A percentile compares a stretch with the other conserved stretches of the same genome.
These are phyloP conservation scores for Pipistrellus pygmaeus DNA, from an alignment of 2,797 vertebrate species.

Conservation along the genomic window DNA sequence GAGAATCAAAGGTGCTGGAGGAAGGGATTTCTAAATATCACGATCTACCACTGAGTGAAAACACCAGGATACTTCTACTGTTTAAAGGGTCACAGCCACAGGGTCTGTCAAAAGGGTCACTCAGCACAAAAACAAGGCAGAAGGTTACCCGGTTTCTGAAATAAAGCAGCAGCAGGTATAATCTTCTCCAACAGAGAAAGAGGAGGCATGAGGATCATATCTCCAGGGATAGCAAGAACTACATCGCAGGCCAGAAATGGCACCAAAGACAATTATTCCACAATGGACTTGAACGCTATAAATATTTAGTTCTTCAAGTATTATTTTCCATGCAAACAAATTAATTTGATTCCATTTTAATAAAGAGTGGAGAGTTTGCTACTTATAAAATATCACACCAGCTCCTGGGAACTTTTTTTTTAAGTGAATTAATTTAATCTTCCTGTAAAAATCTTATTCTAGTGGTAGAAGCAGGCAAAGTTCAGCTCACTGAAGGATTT, in stretches of 20 bases:
- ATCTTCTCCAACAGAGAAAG: slow-evolving; percentile 75
- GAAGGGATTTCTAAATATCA: slow-evolving; percentile 85
- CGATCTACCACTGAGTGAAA: slow-evolving; percentile 77
- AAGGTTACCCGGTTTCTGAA: slow-evolving; percentile 77
- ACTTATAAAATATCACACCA: not conserved
- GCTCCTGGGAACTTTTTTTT: not conserved
- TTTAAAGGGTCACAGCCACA: slow-evolving; percentile 80
- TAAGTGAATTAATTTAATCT: not conserved
- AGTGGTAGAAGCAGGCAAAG: not conserved
- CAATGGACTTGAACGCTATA: not conserved
- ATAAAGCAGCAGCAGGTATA: slow-evolving; percentile 82
- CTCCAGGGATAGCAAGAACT: slow-evolving; percentile 65
- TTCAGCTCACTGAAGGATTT: not conserved
- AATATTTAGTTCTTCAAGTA: slow-evolving; percentile 10
- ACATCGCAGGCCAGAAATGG: slow-evolving; percentile 63
- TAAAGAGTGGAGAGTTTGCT: not conserved
- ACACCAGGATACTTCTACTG: slow-evolving; percentile 75
- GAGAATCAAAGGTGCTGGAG: slow-evolving; percentile 87
- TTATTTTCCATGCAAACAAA: not conserved
- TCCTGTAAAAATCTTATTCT: slow-evolving; percentile 4
- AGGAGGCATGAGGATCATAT: slow-evolving; percentile 69
- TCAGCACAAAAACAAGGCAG: slow-evolving; percentile 78
- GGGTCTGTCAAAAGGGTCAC: slow-evolving; percentile 76
- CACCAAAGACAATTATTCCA: slow-evolving; percentile 55
- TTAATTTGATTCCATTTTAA: slow-evolving; percentile 9